Evolutionary conservation across 1,140 invertebrate species (phyloP).

Genomic region (Polypedilum vanderplanki): DNA sequence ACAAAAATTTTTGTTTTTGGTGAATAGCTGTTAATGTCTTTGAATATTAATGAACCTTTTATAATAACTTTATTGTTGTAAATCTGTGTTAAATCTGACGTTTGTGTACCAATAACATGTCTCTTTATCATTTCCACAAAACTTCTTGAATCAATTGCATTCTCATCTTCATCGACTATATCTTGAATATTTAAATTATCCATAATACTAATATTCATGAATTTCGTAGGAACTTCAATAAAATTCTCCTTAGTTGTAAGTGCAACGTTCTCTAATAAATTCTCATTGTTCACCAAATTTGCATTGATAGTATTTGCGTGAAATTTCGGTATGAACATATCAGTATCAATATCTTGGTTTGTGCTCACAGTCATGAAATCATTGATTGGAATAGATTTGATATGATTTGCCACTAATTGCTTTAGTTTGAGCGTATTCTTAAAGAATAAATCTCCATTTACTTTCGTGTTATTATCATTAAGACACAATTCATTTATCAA

Average conservation of each 20-base stretch:
- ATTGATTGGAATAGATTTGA: neutral
- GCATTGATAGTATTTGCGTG: neutral
- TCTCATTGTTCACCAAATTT: neutral
- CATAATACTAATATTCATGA: neutral
- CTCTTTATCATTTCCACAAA: neutral
- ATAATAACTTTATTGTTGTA: neutral
- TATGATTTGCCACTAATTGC: neutral
- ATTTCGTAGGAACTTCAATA: conserved; percentile 10
- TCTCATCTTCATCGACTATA: neutral
- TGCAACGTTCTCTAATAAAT: neutral
- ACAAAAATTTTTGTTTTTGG: conserved; percentile 3
- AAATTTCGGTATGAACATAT: neutral
- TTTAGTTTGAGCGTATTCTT: neutral
- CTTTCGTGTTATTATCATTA: neutral
- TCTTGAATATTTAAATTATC: conserved; percentile 21
- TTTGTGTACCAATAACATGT: neutral
- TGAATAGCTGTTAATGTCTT: neutral
- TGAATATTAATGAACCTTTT: neutral
- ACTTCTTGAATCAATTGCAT: neutral
- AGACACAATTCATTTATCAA: neutral
- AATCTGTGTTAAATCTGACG: conserved; percentile 8
- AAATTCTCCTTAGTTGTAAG: neutral
- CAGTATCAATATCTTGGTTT: neutral
- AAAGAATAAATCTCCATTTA: neutral
- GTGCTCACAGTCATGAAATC: neutral